Evolutionary conservation across 2,113 vertebrate genomes (phyloP), one percentile per base, ranked within the genome.

Genomic region (Microcebus tavaratra): DNA sequence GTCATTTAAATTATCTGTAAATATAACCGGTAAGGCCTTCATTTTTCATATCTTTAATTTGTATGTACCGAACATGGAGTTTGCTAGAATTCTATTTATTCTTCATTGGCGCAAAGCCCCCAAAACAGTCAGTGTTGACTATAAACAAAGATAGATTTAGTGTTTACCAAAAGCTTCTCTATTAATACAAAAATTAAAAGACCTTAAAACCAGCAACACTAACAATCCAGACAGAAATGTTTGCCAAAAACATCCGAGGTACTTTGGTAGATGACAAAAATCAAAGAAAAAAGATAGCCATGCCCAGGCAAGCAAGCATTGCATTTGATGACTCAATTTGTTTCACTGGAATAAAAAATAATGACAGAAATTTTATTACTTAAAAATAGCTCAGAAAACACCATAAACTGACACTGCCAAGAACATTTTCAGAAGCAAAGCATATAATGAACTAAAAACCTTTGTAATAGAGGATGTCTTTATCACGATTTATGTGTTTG

Each of bases 331-430:
- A 39, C 61, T 23, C 27, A 42, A 67, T 75, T 90, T 79, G 42
- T 67, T 96, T 95, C 61, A 57, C 14, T 45, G 45, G 83, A 80
- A 87, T 59, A 73, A 96, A 83, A 68, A 92, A 94, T 45, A 93
- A 76, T 45, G 68, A 70, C 10, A 80, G 87, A 91, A 48, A 27
- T 72, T 70, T 61, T 63, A 39, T 86, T 39, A 88, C 34, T 89
- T 93, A 95, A 82, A 83, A 88, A 70, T 50, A 93, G 12, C 81
- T 82, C 85, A 86, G 53, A 89, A 55, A 70, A 48, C 79, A 90
- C 50, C 70, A 80, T 50, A 45, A 72, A 90, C 15, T 50, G 80
- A 80, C 65, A 50, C 29, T 59, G 73, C 29, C 20, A 34, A 87
- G 36, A 94, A 76, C 13, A n/a, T 61, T 95, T 95, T 96, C 76